phyloP scores from a whole-genome alignment of 2,797 vertebrate genomes.

The Chaetodon trifasciatus region DNA sequence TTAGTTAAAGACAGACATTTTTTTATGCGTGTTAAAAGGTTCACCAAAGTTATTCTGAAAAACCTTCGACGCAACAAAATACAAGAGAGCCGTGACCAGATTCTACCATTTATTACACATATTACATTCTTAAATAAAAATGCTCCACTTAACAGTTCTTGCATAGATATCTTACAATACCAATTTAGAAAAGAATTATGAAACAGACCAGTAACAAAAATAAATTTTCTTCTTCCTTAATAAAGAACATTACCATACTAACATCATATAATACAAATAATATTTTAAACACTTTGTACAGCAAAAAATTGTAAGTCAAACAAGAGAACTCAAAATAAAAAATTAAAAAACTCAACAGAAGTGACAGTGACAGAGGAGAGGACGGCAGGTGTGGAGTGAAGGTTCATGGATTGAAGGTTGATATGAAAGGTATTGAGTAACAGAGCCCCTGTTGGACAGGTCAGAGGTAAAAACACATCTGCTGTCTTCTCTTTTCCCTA shows the following conservation, averaged over 20 bases:
- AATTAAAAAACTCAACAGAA: conserved; percentile 87
- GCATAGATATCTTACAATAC: conserved; percentile 99
- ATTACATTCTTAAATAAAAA: conserved; percentile 99
- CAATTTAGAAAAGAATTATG: conserved; percentile 99
- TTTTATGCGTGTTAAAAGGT: too few species aligned
- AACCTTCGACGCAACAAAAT: conserved; percentile 16
- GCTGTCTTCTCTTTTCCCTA: conserved; percentile 36
- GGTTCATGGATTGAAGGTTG: conserved; percentile 83
- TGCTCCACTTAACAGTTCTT: conserved; percentile 99
- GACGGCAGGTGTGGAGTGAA: conserved; percentile 59
- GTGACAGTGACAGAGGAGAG: conserved; percentile 86
- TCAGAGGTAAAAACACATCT: conserved; percentile 49
- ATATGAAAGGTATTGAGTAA: conserved; percentile 64
- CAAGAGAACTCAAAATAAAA: conserved; percentile 84
- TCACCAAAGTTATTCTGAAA: too few species aligned
- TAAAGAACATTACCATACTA: conserved; percentile 99
- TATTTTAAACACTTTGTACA: conserved; percentile 94
- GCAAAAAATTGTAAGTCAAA: conserved; percentile 89
- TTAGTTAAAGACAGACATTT: not conserved
- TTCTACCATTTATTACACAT: conserved; percentile 99
- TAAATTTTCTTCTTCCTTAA: conserved; percentile 99
- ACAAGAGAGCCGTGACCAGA: conserved; percentile 80
- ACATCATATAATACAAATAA: conserved; percentile 96
- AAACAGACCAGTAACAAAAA: conserved; percentile 99
- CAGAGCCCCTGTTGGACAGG: conserved; percentile 55